Conservation (phyloP, 2,113 vertebrate genomes). For the Saguinus midas region DNA sequence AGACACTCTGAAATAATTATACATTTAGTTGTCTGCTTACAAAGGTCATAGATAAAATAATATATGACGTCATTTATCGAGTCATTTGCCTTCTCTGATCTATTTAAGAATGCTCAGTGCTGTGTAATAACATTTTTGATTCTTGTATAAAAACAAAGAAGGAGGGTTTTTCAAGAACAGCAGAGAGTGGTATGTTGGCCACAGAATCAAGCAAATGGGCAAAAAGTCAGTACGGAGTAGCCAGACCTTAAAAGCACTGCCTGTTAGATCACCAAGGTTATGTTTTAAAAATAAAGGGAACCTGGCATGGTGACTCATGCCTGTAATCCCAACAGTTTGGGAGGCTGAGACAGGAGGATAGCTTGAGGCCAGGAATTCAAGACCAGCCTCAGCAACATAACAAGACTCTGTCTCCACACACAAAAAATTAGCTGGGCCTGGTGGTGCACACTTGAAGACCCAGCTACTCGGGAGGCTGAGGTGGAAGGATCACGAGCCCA, state of each 20-base stretch:
- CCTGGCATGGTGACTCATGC: too few species aligned
- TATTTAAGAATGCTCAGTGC: neutral
- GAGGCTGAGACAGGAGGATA: neutral
- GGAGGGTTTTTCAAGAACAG: neutral
- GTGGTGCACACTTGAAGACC: neutral
- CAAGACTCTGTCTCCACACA: neutral
- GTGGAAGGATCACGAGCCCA: neutral
- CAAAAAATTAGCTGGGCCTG: neutral
- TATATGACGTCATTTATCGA: rapidly evolving
- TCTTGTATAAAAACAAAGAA: neutral
- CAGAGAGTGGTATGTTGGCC: neutral
- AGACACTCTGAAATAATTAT: neutral
- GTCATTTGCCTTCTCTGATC: neutral
- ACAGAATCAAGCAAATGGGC: neutral
- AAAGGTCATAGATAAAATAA: neutral
- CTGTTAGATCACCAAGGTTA: neutral
- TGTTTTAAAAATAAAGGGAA: neutral
- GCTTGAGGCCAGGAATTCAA: neutral
- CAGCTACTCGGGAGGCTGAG: neutral
- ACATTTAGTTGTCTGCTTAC: neutral
- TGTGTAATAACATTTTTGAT: neutral
- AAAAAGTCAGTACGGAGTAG: neutral
- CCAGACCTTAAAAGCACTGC: neutral
- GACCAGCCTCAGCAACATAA: neutral
- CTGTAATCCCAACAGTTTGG: neutral